Percentiles rank a stretch among this genome's conserved stretches.
These are phyloP conservation scores for Acanthaster planci DNA, from an alignment of 35 echinoderm and acorn worm species.

Conservation along the genomic window DNA sequence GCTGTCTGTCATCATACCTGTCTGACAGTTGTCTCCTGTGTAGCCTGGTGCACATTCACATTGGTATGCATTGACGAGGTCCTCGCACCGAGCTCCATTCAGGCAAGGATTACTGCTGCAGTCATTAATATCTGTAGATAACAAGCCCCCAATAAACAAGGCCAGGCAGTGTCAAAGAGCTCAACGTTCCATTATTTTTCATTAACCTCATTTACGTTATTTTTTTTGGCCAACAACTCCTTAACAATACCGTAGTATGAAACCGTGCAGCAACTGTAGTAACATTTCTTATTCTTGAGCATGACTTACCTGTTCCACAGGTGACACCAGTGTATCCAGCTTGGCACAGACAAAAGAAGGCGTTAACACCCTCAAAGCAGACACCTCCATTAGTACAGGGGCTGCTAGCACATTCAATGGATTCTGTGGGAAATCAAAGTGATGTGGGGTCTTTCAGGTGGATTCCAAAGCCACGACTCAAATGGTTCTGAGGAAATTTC, in stretches of 20 bases:
- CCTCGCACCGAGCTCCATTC: conserved; percentile 59
- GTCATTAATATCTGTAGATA: neutral
- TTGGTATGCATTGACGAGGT: conserved; percentile 29
- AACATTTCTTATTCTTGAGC: too few species aligned
- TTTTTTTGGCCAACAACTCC: too few species aligned
- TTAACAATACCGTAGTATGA: too few species aligned
- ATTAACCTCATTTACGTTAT: too few species aligned
- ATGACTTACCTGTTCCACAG: conserved; percentile 39
- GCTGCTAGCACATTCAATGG: conserved; percentile 40
- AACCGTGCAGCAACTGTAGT: too few species aligned
- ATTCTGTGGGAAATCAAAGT: conserved; percentile 29
- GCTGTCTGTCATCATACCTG: neutral
- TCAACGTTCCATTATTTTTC: too few species aligned
- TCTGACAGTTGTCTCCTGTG: conserved; percentile 32
- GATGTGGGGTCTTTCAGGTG: too few species aligned
- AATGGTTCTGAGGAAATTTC: too few species aligned
- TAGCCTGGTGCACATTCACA: conserved; percentile 53
- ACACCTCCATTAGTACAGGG: conserved; percentile 40
- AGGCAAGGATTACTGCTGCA: conserved; percentile 21
- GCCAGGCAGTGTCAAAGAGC: too few species aligned
- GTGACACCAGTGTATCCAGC: conserved; percentile 35
- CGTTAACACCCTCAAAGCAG: conserved; percentile 29
- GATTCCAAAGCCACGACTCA: too few species aligned
- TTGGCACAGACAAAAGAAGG: conserved; percentile 28
- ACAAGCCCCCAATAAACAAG: neutral